These are phyloP conservation scores for Aphrophora alni DNA, from an alignment of 2,888 invertebrate genomes.

Conservation along the genomic window DNA sequence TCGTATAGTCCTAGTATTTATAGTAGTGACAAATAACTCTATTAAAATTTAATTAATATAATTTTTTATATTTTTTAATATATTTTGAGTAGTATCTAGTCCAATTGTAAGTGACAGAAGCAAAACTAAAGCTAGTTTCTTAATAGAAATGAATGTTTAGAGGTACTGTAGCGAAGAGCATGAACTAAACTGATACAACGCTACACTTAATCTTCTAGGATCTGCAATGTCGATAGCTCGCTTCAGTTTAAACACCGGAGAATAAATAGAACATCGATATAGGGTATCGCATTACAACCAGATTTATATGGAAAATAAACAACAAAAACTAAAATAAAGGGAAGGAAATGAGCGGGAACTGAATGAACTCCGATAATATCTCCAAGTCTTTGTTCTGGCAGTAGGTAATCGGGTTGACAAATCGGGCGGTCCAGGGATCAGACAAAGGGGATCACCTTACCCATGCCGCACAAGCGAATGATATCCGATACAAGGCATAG, in stretches of 20 bases:
- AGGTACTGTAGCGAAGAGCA: too few species aligned
- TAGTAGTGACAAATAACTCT: too few species aligned
- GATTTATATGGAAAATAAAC: neutral
- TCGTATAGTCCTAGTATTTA: too few species aligned
- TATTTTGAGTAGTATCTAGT: too few species aligned
- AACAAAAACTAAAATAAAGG: neutral
- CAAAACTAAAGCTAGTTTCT: too few species aligned
- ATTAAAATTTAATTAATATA: too few species aligned
- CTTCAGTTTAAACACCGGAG: neutral
- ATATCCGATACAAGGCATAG: neutral
- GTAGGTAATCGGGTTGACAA: constrained; percentile 40
- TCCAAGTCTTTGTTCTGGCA: constrained; percentile 18
- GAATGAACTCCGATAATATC: constrained; percentile 32
- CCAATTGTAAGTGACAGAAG: too few species aligned
- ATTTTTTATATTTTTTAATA: too few species aligned
- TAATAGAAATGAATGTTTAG: too few species aligned
- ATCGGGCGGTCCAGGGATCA: constrained; percentile 22
- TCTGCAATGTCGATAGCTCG: neutral
- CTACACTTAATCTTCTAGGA: neutral
- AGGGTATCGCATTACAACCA: neutral
- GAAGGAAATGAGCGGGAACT: constrained; percentile 2
- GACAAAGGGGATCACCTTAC: constrained; percentile 29
- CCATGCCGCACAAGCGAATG: neutral
- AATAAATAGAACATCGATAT: neutral
- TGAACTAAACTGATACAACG: neutral